phyloP scores from a whole-genome alignment of 2,113 vertebrate genomes.

The Stigmatopora argus region DNA sequence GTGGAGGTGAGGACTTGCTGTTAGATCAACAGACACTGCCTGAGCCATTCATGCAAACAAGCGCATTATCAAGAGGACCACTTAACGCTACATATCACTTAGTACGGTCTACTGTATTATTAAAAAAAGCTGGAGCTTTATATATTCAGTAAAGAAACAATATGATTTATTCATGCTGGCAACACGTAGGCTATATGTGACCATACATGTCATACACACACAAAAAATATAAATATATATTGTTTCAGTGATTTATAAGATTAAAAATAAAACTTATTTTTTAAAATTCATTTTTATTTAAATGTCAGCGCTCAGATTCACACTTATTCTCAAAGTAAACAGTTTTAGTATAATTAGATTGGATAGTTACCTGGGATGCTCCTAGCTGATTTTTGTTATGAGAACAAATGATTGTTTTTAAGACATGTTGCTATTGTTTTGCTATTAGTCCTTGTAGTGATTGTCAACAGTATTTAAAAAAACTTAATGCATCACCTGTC shows the following conservation, averaged over 20 bases:
- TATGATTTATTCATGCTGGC: constrained; percentile 6
- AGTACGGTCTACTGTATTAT: constrained; percentile 21
- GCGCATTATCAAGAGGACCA: constrained; percentile 41
- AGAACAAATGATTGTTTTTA: too few species aligned
- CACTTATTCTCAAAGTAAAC: constrained; percentile 22
- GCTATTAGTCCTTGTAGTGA: too few species aligned
- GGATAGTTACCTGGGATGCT: background rate
- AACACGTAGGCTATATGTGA: background rate
- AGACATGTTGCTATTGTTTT: too few species aligned
- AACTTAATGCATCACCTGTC: background rate
- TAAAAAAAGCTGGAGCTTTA: constrained; percentile 15
- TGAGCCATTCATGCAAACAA: constrained; percentile 52
- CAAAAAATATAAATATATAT: constrained; percentile 3
- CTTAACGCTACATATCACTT: constrained; percentile 33
- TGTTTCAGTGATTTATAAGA: constrained; percentile 9
- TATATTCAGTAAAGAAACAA: constrained; percentile 12
- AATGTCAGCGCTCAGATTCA: constrained; percentile 17
- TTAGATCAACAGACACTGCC: constrained; percentile 50
- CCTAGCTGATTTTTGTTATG: too few species aligned
- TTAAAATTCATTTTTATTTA: too few species aligned
- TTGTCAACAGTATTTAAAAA: too few species aligned
- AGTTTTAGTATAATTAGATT: constrained; percentile 33
- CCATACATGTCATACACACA: background rate
- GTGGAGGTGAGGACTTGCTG: constrained; percentile 53
- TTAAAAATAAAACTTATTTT: too few species aligned